Conservation (phyloP, 2,888 invertebrate species). For the Epinotia nisella region DNA sequence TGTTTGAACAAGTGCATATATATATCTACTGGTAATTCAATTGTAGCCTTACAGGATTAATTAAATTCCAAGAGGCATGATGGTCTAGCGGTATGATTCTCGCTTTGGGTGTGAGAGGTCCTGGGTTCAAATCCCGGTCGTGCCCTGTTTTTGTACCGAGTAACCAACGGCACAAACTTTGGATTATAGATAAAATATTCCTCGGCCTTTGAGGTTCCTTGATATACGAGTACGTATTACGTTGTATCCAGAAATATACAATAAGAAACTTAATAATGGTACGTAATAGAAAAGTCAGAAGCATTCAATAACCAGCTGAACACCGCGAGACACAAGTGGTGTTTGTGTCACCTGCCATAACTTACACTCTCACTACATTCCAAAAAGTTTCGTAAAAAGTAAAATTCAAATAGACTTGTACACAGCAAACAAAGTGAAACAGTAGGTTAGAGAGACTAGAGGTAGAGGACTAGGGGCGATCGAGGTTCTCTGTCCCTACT, state of each 20-base stretch:
- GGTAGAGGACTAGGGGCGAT: neutral
- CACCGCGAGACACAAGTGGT: slow-evolving; percentile 20
- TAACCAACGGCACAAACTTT: neutral
- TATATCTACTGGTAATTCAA: neutral
- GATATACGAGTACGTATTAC: slow-evolving; percentile 17
- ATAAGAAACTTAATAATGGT: slow-evolving; percentile 31
- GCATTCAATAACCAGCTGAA: slow-evolving; percentile 38
- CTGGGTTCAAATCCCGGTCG: slow-evolving; percentile 51
- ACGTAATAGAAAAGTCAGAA: slow-evolving; percentile 15
- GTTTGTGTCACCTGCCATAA: slow-evolving; percentile 50
- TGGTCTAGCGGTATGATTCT: slow-evolving; percentile 67
- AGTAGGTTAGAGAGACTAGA: no score
- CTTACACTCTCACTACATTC: slow-evolving; percentile 50
- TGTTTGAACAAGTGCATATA: slow-evolving; percentile 12
- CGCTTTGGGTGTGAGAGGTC: slow-evolving; percentile 61
- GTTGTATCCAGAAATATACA: slow-evolving; percentile 16
- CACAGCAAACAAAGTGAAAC: slow-evolving; percentile 26
- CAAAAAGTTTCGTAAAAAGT: slow-evolving; percentile 46
- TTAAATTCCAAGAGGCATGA: slow-evolving; percentile 52
- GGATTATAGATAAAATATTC: slow-evolving; percentile 4
- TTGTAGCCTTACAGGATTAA: neutral
- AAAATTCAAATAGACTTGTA: slow-evolving; percentile 42
- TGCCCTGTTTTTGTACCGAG: slow-evolving; percentile 35
- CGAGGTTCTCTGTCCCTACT: neutral
- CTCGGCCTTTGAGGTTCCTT: neutral